These are phyloP conservation scores for Erinaceus europaeus DNA, from an alignment of 2,113 vertebrate genomes.

Conservation along the genomic window DNA sequence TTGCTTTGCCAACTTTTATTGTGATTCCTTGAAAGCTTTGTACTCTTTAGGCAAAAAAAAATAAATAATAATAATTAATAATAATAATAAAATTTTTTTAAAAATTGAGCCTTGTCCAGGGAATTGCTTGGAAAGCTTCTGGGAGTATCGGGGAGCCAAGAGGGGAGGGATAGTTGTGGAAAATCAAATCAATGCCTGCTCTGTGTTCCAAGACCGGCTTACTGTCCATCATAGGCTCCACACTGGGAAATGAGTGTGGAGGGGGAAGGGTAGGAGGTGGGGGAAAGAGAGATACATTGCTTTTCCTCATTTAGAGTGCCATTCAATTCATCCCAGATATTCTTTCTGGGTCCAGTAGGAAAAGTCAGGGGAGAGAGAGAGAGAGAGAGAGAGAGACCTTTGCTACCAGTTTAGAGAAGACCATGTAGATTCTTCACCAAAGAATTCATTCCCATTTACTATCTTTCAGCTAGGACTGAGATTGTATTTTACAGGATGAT, in stretches of 20 bases:
- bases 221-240: background rate
- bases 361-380: too few relatives aligned
- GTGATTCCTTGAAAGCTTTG: background rate
- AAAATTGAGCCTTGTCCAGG: background rate
- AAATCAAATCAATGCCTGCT: background rate
- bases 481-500: background rate
- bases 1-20: slow-evolving; percentile 1
- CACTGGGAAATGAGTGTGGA: background rate
- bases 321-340: background rate
- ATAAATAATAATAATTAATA: too few relatives aligned
- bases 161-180: background rate
- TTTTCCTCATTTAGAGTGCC: background rate
- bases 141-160: background rate
- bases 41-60: background rate
- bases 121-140: background rate
- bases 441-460: background rate
- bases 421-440: background rate
- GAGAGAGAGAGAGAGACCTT: too few relatives aligned
- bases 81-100: too few relatives aligned
- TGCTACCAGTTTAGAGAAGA: background rate
- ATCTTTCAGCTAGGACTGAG: background rate
- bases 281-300: background rate
- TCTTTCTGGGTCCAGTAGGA: background rate
- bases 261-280: background rate
- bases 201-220: background rate